Conservation (phyloP, 2,113 vertebrate genomes). For the Rutilus rutilus region DNA sequence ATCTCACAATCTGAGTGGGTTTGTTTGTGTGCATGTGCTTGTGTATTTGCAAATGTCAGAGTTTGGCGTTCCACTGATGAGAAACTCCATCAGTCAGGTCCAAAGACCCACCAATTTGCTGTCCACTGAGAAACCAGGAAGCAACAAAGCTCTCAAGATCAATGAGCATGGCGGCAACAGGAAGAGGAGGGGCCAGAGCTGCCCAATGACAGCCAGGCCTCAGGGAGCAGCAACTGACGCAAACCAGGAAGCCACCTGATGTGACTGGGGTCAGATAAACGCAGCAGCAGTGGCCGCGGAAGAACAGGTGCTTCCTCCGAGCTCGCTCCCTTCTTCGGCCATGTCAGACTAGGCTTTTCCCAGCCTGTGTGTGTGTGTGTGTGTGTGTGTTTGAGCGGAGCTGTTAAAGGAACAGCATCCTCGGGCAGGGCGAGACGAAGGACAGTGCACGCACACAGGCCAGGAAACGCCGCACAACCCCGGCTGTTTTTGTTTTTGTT, state of each 20-base stretch:
- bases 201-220: conserved; percentile 68
- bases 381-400: conserved; percentile 33
- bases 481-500: conserved; percentile 65
- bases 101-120: conserved; percentile 47
- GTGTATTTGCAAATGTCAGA: conserved; percentile 1
- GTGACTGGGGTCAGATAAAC: conserved; percentile 80
- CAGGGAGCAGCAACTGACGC: conserved; percentile 73
- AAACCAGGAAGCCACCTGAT: conserved; percentile 82
- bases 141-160: conserved; percentile 67
- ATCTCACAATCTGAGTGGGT: conserved; percentile 1
- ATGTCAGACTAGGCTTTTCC: conserved; percentile 75
- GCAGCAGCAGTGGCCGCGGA: conserved; percentile 70
- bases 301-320: conserved; percentile 79
- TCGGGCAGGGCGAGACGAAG: conserved; percentile 70
- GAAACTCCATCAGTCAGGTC: conserved; percentile 39
- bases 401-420: conserved; percentile 59
- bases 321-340: conserved; percentile 71
- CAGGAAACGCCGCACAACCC: conserved; percentile 73
- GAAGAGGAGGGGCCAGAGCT: conserved; percentile 66
- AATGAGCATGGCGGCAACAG: conserved; percentile 63
- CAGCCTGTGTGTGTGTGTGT: conserved; percentile 53
- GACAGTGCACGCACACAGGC: conserved; percentile 75
- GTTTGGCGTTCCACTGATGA: neutral
- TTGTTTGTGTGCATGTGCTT: conserved; percentile 25
- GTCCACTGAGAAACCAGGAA: conserved; percentile 55